These are phyloP conservation scores for Seladonia tumulorum DNA, from an alignment of 2,888 invertebrate genomes.

Conservation along the genomic window DNA sequence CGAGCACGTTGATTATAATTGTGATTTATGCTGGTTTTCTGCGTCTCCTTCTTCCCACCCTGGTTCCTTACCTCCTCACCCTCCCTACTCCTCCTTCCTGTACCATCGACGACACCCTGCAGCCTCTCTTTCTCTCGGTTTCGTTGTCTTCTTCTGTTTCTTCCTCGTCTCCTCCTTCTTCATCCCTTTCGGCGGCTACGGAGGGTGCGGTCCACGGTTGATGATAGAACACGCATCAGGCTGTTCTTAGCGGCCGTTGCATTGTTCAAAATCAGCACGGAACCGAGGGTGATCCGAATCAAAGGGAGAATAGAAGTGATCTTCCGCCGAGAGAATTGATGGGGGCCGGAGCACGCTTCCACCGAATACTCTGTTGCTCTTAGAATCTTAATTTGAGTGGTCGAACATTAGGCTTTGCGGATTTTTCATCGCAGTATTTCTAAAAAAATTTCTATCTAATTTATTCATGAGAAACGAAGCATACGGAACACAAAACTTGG, in stretches of 20 bases:
- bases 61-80: background rate
- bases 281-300: conserved; percentile 13
- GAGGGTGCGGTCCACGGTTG: conserved; percentile 46
- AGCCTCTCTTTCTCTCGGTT: conserved; percentile 23
- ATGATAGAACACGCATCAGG: conserved; percentile 70
- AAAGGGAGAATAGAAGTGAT: conserved; percentile 9
- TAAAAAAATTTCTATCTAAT: too few relatives aligned
- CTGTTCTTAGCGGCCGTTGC: conserved; percentile 63
- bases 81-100: background rate
- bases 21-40: conserved; percentile 76
- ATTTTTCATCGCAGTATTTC: background rate
- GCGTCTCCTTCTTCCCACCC: conserved; percentile 24
- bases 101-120: conserved; percentile 14
- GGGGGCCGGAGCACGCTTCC: background rate
- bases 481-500: too few relatives aligned
- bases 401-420: background rate
- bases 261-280: conserved; percentile 61
- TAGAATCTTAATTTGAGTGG: background rate
- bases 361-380: background rate
- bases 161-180: conserved; percentile 16
- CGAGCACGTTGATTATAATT: conserved; percentile 80
- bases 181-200: background rate
- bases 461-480: too few relatives aligned
- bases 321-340: background rate
- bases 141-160: conserved; percentile 33